A percentile compares a stretch with the other conserved stretches of the same genome.
Conservation (phyloP, 2,888 invertebrate species). For the Autographa gamma region DNA sequence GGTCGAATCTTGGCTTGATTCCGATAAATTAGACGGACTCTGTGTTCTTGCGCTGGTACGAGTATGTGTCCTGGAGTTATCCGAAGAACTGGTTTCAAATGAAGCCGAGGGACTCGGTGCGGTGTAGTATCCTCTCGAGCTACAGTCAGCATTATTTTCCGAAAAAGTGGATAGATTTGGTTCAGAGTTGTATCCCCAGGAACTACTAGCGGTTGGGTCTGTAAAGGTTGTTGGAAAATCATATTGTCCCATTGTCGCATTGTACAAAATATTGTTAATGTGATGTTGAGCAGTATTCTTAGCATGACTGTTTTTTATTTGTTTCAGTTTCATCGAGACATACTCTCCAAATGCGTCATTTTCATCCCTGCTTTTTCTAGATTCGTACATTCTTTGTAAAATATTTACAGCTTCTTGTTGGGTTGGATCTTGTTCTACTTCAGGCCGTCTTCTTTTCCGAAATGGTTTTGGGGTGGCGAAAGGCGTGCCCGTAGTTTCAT, state of each 20-base stretch:
- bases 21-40: constrained; percentile 45
- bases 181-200: constrained; percentile 49
- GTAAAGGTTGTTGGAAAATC: constrained; percentile 29
- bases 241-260: constrained; percentile 35
- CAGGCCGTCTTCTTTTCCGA: constrained; percentile 46
- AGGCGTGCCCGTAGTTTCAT: constrained; percentile 33
- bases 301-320: constrained; percentile 42
- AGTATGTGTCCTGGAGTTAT: constrained; percentile 30
- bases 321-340: constrained; percentile 46
- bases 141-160: constrained; percentile 50
- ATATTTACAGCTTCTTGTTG: constrained; percentile 48
- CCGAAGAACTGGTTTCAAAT: constrained; percentile 44
- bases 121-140: constrained; percentile 50
- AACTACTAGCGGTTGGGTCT: constrained; percentile 40
- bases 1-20: constrained; percentile 49
- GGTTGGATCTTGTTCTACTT: constrained; percentile 43
- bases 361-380: constrained; percentile 37
- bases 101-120: constrained; percentile 45
- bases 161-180: constrained; percentile 48
- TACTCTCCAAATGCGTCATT: constrained; percentile 39
- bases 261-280: constrained; percentile 50
- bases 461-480: constrained; percentile 50
- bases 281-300: constrained; percentile 46
- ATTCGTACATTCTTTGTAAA: constrained; percentile 43
- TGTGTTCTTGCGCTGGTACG: constrained; percentile 37